phyloP scores from a whole-genome alignment of 2,888 invertebrate genomes.

The Cecidostiba fungosa region DNA sequence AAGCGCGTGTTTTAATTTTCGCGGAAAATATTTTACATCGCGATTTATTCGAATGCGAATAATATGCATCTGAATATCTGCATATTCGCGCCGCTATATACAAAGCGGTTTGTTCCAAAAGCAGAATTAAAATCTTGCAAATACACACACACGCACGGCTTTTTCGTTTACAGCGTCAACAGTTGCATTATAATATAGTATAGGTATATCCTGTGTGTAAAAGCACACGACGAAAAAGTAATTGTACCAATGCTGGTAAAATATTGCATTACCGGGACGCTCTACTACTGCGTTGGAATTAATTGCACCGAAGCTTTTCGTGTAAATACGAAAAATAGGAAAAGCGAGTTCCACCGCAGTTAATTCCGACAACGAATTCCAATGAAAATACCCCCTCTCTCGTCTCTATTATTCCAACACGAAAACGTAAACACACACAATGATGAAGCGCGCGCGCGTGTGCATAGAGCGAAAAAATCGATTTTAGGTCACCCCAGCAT shows the following conservation, averaged over 20 bases:
- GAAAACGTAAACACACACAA: background rate
- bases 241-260: background rate
- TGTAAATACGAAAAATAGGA: background rate
- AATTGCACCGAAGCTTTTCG: conserved; percentile 2
- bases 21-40: conserved; percentile 18
- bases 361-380: background rate
- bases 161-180: conserved; percentile 36
- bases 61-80: conserved; percentile 7
- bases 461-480: background rate
- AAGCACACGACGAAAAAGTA: conserved; percentile 3
- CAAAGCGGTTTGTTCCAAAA: conserved; percentile 12
- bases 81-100: background rate
- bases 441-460: background rate
- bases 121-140: conserved; percentile 40
- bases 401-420: background rate
- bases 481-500: background rate
- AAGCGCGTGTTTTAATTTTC: background rate
- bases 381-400: background rate
- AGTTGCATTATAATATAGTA: background rate
- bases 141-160: background rate
- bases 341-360: background rate
- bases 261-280: conserved; percentile 1
- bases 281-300: background rate
- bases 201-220: background rate
- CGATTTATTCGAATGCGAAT: background rate